These are phyloP conservation scores for Sthenelais limicola DNA, from an alignment of 2,888 invertebrate species.

Conservation along the genomic window DNA sequence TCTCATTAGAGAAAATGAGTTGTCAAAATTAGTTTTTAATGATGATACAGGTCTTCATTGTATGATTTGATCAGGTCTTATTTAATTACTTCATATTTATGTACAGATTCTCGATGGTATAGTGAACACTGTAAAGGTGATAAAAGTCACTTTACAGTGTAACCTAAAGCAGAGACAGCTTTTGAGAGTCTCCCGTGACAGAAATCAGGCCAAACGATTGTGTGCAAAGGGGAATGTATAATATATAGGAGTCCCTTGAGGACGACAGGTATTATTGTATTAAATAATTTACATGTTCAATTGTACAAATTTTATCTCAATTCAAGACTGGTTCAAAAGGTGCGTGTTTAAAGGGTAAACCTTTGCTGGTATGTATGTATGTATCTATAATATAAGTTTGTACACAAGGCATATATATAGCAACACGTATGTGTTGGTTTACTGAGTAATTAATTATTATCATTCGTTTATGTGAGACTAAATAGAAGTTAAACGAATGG, in stretches of 20 bases:
- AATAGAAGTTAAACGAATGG: too few species aligned
- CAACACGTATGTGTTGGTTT: too few species aligned
- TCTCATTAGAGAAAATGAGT: slow-evolving; percentile 27
- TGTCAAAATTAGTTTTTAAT: slow-evolving; percentile 31
- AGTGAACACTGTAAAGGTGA: background rate
- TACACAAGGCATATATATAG: too few species aligned
- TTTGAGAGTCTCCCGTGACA: slow-evolving; percentile 10
- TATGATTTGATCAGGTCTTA: slow-evolving; percentile 12
- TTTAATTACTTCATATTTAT: slow-evolving; percentile 32
- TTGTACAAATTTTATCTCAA: slow-evolving; percentile 32
- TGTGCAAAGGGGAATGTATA: slow-evolving; percentile 30
- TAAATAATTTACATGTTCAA: slow-evolving; percentile 22
- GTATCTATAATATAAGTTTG: too few species aligned
- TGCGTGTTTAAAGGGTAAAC: slow-evolving; percentile 11
- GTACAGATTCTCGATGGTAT: slow-evolving; percentile 26
- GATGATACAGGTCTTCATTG: background rate
- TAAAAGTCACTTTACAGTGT: background rate
- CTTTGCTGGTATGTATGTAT: background rate
- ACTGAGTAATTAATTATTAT: too few species aligned
- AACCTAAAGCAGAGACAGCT: too few species aligned
- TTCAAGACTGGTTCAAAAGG: slow-evolving; percentile 19
- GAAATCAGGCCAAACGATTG: slow-evolving; percentile 38
- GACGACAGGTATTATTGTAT: slow-evolving; percentile 23
- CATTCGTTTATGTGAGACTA: slow-evolving; percentile 9
- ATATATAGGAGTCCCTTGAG: background rate